Percentiles rank a stretch among this genome's conserved stretches.
phyloP scores from a whole-genome alignment of 2,888 invertebrate species.

The Acleris sparsana region DNA sequence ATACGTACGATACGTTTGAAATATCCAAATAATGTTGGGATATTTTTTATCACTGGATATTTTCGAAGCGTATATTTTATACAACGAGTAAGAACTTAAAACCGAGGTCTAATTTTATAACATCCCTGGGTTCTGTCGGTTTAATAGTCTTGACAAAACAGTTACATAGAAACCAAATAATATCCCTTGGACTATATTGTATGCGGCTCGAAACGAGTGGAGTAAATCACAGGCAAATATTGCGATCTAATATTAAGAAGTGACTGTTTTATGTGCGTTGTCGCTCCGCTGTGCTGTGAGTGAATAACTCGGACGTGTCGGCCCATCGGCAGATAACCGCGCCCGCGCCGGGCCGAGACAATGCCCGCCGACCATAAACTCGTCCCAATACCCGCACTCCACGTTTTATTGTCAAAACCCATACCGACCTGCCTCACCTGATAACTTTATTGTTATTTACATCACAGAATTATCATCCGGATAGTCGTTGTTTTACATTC shows the following conservation, averaged over 20 bases:
- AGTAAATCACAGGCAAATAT: background rate
- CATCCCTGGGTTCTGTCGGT: no score
- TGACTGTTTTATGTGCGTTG: slow-evolving; percentile 26
- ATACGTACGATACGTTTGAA: no score
- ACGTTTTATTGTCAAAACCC: slow-evolving; percentile 81
- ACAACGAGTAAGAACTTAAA: no score
- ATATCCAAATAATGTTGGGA: no score
- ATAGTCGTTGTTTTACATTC: slow-evolving; percentile 81
- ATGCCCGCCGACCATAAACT: slow-evolving; percentile 67
- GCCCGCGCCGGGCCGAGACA: slow-evolving; percentile 41
- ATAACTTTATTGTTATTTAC: slow-evolving; percentile 84
- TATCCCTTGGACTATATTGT: no score
- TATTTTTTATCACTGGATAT: no score
- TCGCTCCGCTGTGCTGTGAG: slow-evolving; percentile 2
- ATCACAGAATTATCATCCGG: slow-evolving; percentile 77
- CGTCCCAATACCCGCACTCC: slow-evolving; percentile 65
- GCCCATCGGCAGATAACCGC: slow-evolving; percentile 38
- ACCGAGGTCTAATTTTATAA: no score
- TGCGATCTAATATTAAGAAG: slow-evolving; percentile 26
- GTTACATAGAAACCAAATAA: no score
- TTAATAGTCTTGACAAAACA: no score
- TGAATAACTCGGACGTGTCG: slow-evolving; percentile 34
- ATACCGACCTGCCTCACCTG: slow-evolving; percentile 71
- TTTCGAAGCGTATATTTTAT: no score
- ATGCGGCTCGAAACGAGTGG: background rate